Evolutionary conservation across 2,113 vertebrate genomes (phyloP).

Genomic region (Coreoperca whiteheadi): DNA sequence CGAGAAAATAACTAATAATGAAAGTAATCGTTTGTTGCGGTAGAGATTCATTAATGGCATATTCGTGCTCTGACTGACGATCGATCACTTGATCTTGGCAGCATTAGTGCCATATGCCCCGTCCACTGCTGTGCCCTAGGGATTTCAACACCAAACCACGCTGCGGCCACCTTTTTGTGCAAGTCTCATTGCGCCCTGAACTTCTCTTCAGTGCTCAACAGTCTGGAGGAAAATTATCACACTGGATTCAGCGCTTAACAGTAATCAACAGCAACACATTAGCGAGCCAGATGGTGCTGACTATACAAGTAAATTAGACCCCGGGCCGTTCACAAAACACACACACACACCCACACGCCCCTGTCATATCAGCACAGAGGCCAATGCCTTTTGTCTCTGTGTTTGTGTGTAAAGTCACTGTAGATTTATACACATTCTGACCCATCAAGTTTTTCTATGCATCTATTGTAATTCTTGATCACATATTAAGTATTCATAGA

Average conservation of each 20-base stretch:
- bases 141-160: not conserved
- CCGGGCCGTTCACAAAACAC: constrained; percentile 21
- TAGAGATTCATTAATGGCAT: not conserved
- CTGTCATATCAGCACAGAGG: constrained; percentile 12
- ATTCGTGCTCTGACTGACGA: not conserved
- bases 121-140: no score
- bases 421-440: constrained; percentile 12
- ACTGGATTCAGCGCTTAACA: constrained; percentile 54
- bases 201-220: constrained; percentile 40
- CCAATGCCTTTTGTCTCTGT: not conserved
- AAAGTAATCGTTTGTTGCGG: no score
- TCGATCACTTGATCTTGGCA: not conserved
- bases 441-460: constrained; percentile 7
- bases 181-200: constrained; percentile 24
- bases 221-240: constrained; percentile 58
- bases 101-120: not conserved
- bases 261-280: constrained; percentile 73
- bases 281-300: constrained; percentile 71
- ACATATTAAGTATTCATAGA: constrained; percentile 49
- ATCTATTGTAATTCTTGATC: constrained; percentile 28
- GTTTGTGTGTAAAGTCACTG: constrained; percentile 9
- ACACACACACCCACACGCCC: constrained; percentile 4
- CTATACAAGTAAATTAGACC: constrained; percentile 62
- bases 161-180: constrained; percentile 19
- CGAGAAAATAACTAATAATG: no score